These are phyloP conservation scores for Alcedo atthis DNA, from an alignment of 2,797 vertebrate genomes.

Conservation along the genomic window DNA sequence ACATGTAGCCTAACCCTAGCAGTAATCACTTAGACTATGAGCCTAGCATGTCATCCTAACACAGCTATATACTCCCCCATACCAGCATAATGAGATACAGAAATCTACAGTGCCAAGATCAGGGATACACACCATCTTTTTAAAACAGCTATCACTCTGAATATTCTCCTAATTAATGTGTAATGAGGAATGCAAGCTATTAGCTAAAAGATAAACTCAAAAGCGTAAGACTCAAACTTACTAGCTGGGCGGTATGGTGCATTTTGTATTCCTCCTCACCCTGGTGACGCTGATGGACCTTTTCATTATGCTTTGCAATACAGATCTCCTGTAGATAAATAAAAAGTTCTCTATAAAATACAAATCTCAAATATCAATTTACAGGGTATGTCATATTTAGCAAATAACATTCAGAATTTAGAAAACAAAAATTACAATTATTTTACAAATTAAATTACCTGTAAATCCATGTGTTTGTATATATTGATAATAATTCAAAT, in stretches of 20 bases:
- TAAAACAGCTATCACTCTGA: neutral
- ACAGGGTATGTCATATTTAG: neutral
- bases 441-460: too few relatives aligned
- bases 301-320: conserved; percentile 93
- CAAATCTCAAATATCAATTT: neutral
- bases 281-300: conserved; percentile 85
- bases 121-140: neutral
- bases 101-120: neutral
- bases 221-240: conserved; percentile 70
- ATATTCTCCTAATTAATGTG: neutral
- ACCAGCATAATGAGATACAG: neutral
- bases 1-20: neutral
- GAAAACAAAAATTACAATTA: neutral
- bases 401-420: neutral
- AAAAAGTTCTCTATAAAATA: conserved; percentile 4
- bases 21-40: neutral
- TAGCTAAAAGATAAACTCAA: neutral
- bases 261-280: conserved; percentile 73
- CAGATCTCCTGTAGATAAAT: conserved; percentile 89
- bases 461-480: neutral
- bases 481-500: neutral
- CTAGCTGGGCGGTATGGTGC: conserved; percentile 79
- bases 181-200: neutral
- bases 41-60: neutral
- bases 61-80: neutral